Percentiles rank a stretch among this genome's conserved stretches.
Conservation (phyloP, 2,113 vertebrate genomes). For the Prunella himalayana region DNA sequence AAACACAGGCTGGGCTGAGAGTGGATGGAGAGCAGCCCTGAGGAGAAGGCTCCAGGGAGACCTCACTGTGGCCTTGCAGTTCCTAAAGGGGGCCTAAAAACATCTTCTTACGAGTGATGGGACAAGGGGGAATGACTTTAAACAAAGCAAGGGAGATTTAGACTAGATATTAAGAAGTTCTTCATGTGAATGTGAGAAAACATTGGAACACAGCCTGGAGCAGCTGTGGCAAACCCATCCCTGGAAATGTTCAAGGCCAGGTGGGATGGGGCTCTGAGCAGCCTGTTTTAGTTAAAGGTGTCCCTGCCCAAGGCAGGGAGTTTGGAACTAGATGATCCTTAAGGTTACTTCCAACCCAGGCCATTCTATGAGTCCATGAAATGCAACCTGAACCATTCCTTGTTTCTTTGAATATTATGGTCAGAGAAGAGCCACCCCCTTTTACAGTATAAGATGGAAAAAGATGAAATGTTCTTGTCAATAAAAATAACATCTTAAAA, state of each 20-base stretch:
- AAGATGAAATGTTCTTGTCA: neutral
- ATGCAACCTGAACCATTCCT: neutral
- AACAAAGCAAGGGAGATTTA: neutral
- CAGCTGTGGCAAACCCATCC: neutral
- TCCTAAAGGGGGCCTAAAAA: too few relatives aligned
- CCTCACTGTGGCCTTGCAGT: neutral
- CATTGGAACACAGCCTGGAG: fast-evolving
- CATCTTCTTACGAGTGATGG: neutral
- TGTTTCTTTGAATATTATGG: neutral
- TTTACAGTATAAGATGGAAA: neutral
- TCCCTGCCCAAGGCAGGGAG: neutral
- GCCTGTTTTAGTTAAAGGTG: neutral
- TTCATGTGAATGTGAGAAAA: neutral
- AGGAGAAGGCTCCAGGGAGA: neutral
- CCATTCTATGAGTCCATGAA: neutral
- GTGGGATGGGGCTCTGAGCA: neutral
- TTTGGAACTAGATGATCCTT: neutral
- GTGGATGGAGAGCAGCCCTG: neutral
- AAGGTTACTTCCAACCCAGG: neutral
- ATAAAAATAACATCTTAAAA: neutral
- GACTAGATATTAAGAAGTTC: too few relatives aligned
- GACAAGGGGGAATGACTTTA: too few relatives aligned
- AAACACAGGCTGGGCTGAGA: neutral
- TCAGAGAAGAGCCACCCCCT: neutral
- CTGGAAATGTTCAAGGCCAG: neutral